Evolutionary conservation across 2,797 vertebrate genomes (phyloP), one percentile per base, ranked within the genome.

Genomic region (Molossus alvarezi): DNA sequence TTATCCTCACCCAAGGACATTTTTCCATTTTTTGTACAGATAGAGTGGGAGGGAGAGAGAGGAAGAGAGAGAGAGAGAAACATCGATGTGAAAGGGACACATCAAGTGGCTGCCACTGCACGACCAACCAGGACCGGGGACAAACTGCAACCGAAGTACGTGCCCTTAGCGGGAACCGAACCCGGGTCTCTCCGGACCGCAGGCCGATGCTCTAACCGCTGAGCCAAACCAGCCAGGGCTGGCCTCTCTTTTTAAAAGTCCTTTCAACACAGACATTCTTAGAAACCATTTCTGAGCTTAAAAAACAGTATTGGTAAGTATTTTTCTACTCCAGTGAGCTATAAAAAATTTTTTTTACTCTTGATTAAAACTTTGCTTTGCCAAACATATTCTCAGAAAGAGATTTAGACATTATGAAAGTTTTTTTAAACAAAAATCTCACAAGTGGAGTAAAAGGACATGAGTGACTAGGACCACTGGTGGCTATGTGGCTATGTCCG

Each of bases 291-390:
- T 72, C 21, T 86, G 83, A 89, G 29, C 17, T 89, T 82, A 62
- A 95, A 88, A 80, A 91, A 69, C 17, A 64, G 6, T 75, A 41
- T 62, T 88, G 67, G 23, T 53, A 72, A 57, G 11, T 75, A 53
- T 89, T 86, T 83, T 82, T 41, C 62, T 88, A 29, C 5, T 95
- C 5, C 20, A 57, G 15, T 83, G 48, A 95, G 69, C 25, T 81
- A 71, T 15, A 62, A 37, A 76, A 92, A 75, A 51, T 14, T 13
- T 7, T 82, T 85, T 90, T 92, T 65, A 11, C 27, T 85, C 11
- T 91, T 73, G 10, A 69, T 93, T 88, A 93, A 65, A 83, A 64
- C 37, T 93, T 77, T 77, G 6, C 58, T 84, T 88, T 88, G n/a
- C 21, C 69, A 77, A 51, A 82, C n/a, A 77, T 20, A 33, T 81